These are phyloP conservation scores for Deroplatys truncata DNA, from an alignment of 2,888 invertebrate genomes.

Conservation along the genomic window DNA sequence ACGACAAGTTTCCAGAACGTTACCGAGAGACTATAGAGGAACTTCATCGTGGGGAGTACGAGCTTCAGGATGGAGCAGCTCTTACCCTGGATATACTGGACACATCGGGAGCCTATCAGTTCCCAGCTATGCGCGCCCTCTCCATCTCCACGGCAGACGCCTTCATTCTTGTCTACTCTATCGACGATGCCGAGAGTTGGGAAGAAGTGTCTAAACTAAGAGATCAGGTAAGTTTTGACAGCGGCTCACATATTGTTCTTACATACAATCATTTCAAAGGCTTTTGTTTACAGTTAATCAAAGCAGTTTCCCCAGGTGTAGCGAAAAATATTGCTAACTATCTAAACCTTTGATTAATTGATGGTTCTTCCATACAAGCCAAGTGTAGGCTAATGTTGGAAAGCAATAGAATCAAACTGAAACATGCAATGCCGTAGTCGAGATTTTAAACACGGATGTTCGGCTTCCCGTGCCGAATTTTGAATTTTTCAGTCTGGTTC, in stretches of 20 bases:
- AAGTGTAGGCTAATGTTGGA: no score
- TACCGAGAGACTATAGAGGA: conserved; percentile 63
- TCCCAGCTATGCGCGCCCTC: conserved; percentile 56
- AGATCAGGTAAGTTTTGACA: conserved; percentile 31
- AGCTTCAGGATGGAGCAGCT: conserved; percentile 40
- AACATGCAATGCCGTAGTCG: no score
- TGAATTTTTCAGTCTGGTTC: no score
- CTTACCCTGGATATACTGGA: conserved; percentile 53
- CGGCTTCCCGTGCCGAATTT: no score
- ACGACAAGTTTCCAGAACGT: conserved; percentile 51
- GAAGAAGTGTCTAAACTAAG: conserved; percentile 36
- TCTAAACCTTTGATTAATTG: no score
- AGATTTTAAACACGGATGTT: no score
- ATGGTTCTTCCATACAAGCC: no score
- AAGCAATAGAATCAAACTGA: no score
- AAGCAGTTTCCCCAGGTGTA: not conserved
- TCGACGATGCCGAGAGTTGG: conserved; percentile 46
- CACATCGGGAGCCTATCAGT: conserved; percentile 53
- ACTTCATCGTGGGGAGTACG: conserved; percentile 53
- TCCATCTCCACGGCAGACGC: conserved; percentile 55
- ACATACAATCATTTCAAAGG: no score
- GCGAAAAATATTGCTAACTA: no score
- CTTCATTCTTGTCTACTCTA: conserved; percentile 53
- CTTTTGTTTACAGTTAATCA: no score
- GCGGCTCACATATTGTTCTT: not conserved